Base-by-base conservation (phyloP, 2,797 vertebrate species). In the Salarias fasciatus region DNA sequence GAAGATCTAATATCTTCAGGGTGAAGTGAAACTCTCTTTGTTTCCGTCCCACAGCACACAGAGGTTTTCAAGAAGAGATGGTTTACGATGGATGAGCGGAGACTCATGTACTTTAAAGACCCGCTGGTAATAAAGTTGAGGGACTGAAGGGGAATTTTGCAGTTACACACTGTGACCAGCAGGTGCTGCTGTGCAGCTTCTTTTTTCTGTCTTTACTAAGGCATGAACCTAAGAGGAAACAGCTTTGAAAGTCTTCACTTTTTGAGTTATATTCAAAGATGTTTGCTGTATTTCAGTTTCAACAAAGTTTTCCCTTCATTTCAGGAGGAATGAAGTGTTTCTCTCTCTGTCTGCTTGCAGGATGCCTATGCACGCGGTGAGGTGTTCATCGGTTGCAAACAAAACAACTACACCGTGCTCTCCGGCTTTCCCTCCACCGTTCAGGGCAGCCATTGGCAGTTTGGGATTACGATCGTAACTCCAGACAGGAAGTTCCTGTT, bases 41-140 rank as follows among this genome's bases (percentile, higher is more conserved):
- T 69, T 57, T 82, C 24, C 54, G 38, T 49, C 48, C 45, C 48
- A 9, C 83, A 99, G 97, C 96, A 97, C 85, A 99, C 95, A 1
- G 97, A 99, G 75, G 96, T 96, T 11, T 99, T 99, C 84, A 97
- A 97, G 89, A 97, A 95, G 75, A 92, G 97, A 59, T 99, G 97
- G 97, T 99, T 99, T 75, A 96, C 96, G 2, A 92, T 99, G 95
- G 97, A 99, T 11, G 97, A 98, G 85, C 91, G 97, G 43, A 93
- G 97, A 70, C 94, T 99, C 72, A 95, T 99, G 97, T 99, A 99
- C 80, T 98, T 98, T 89, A 99, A 98, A 90, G 96, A 98, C 72
- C 96, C 96, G 3, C 84, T 99, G 96, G 97, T 99, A 93, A 91
- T 91, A 9, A 45, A 53, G 4, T 38, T 49, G 30, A 24, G 31